Evolutionary conservation across 30 jellyfish, hydroid and myxozoan species (phyloP), one percentile per base, ranked within the genome.

Genomic region (Sanderia malayensis): DNA sequence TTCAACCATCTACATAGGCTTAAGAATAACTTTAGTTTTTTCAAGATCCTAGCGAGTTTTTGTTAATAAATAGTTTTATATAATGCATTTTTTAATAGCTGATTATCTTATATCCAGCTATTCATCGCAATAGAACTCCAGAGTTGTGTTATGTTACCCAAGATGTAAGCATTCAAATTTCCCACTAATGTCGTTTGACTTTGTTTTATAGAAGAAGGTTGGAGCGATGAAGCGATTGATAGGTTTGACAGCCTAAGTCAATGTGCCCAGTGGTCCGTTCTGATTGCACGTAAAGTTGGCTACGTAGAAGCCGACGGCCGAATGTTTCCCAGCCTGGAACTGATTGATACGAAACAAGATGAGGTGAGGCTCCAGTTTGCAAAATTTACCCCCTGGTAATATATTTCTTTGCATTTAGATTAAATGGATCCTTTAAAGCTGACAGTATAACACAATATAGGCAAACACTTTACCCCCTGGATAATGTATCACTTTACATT

Each of bases 241-340:
- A 13, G 81, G 19, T 90, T 90, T 64, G 86, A 90, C 20, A 73
- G 46, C 3, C 44, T 90, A 17, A 79, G 85, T n/a, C 94, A 82
- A 31, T 90, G 95, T 57, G 94, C 95, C 4, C 73, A 81, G 79
- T 90, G 97, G 97, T 25, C 90, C 17, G 79, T 84, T 22, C 15
- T 90, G 61, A 70, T 82, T 82, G 95, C 88, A n/a, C 83, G 83
- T 20, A 65, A 74, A 1, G 86, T 90, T 65, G 92, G 96, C 10
- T 66, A 49, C 72, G 28, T 65, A 33, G 74, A 61, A 17, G 58
- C 44, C 25, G 83, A 70, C 28, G 75, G 73, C 24, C 71, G 67
- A 0, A 71, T 46, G 17, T 27, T 77, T 26, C 94, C 95, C 21
- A 46, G 91, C 15, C 46, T 85, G 71, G 90, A 74, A 26, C 31